Percentiles rank a stretch among this genome's conserved stretches.
Evolutionary conservation across 2,113 vertebrate species (phyloP).

Genomic region (Microtus richardsoni): DNA sequence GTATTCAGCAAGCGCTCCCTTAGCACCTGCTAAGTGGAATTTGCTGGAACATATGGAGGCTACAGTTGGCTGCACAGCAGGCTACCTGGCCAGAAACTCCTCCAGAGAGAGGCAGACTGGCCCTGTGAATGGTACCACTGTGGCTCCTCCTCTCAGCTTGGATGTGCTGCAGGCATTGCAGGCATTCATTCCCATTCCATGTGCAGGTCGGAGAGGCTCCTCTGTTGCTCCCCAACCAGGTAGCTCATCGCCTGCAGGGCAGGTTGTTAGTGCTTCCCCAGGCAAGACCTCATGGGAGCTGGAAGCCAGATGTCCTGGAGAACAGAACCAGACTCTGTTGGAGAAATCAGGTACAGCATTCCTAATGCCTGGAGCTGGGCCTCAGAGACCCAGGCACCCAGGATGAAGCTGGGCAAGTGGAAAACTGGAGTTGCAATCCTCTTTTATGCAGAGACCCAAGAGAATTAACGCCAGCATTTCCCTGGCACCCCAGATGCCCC

Average conservation of each 20-base stretch:
- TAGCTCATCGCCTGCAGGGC: accelerated
- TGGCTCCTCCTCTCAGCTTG: not conserved
- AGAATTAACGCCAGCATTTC: not conserved
- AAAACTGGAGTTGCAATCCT: not conserved
- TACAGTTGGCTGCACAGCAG: not conserved
- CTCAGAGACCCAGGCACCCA: not conserved
- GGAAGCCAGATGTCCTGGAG: not conserved
- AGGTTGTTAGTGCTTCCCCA: not conserved
- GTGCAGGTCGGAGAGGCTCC: accelerated
- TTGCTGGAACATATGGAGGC: conserved; percentile 41
- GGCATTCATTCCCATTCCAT: not conserved
- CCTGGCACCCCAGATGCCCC: not conserved
- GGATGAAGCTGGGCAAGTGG: not conserved
- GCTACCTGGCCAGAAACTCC: conserved; percentile 22
- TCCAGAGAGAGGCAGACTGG: not conserved
- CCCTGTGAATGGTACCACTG: not conserved
- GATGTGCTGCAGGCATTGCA: not conserved
- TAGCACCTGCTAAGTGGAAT: conserved; percentile 35
- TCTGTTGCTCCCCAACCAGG: accelerated
- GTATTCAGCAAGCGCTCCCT: not conserved
- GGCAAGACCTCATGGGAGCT: not conserved
- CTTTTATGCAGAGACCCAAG: not conserved
- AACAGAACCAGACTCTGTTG: not conserved
- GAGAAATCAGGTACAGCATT: not conserved
- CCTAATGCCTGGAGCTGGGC: accelerated